Base-by-base conservation (phyloP, 2,888 invertebrate species). In the Ophioninae sp. region DNA sequence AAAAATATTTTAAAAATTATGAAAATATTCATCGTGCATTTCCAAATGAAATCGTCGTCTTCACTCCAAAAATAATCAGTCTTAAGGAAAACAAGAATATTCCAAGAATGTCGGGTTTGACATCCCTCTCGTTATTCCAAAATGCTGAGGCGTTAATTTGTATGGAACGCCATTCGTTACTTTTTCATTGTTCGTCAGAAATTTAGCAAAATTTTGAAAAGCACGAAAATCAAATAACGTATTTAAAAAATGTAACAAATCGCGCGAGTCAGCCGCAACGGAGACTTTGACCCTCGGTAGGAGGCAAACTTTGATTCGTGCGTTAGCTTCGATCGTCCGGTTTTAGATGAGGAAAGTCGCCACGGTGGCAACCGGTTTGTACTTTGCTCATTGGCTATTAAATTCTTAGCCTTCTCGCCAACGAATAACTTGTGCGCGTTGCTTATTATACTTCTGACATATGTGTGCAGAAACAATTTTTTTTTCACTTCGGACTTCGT, bases 201-300 rank as follows among this genome's bases (percentile, higher is more conserved):
- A 2, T 30, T 30, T 30, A 3, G 30, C 3, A 30, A 30, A 30
- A 30, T 30, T 30, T 30, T 30, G 30, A 30, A 30, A 20, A 17
- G 20, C 59, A 7, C n/a, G 17, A 0, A 61, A 20, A 20, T 20
- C 23, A 13, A 21, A 50, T 56, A 7, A 17, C 2, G 17, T 5
- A 17, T 1, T 1, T 8, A 37, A 62, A 17, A 17, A 64, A 62
- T 62, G 13, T n/a, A 64, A 64, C 13, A 64, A 17, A 39, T 13
- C n/a, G 13, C 73, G 50, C 57, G 10, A 50, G 21, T 30, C 37
- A 30, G 17, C 37, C 20, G 37, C 13, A 13, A 56, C 7, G 6
- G 73, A 84, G 81, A 81, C 78, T 84, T 84, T 81, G 81, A 83
- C 83, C 83, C 83, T 81, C 83, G 82, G 23, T 74, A 70, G 37